Conservation (phyloP, 2,888 invertebrate genomes). For the Xestia sexstrigata region DNA sequence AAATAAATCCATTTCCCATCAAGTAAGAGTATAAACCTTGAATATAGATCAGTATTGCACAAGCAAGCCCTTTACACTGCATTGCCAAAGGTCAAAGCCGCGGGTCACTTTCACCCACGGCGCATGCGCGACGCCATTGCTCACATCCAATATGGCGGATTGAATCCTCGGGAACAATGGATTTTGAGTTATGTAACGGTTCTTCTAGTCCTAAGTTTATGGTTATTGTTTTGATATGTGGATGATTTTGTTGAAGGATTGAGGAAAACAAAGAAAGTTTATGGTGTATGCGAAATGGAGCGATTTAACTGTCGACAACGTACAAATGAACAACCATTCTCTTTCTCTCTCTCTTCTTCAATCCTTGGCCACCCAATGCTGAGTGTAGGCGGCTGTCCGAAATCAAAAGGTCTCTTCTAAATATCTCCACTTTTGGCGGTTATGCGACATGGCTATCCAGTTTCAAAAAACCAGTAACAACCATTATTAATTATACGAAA, state of each 20-base stretch:
- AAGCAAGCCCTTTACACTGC: conserved; percentile 55
- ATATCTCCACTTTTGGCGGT: too few relatives aligned
- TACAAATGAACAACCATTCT: background rate
- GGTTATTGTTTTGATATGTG: conserved; percentile 23
- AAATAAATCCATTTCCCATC: conserved; percentile 21
- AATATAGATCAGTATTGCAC: conserved; percentile 65
- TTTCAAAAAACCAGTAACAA: background rate
- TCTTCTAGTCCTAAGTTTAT: conserved; percentile 32
- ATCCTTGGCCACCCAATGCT: too few relatives aligned
- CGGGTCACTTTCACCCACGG: conserved; percentile 65
- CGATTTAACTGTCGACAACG: background rate
- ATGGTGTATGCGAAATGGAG: background rate
- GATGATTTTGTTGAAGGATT: conserved; percentile 5
- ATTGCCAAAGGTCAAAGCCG: conserved; percentile 63
- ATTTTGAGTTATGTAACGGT: conserved; percentile 42
- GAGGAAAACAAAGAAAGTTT: conserved; percentile 17
- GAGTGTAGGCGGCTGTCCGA: too few relatives aligned
- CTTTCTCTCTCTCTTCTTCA: too few relatives aligned
- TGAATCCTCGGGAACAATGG: conserved; percentile 60
- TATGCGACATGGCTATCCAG: too few relatives aligned
- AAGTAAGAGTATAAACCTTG: conserved; percentile 54
- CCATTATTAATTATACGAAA: background rate
- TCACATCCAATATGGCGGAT: conserved; percentile 56
- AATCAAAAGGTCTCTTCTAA: too few relatives aligned
- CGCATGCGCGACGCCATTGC: conserved; percentile 49